Evolutionary conservation across 2,797 vertebrate species (phyloP).

Genomic region (Anguilla obscura): DNA sequence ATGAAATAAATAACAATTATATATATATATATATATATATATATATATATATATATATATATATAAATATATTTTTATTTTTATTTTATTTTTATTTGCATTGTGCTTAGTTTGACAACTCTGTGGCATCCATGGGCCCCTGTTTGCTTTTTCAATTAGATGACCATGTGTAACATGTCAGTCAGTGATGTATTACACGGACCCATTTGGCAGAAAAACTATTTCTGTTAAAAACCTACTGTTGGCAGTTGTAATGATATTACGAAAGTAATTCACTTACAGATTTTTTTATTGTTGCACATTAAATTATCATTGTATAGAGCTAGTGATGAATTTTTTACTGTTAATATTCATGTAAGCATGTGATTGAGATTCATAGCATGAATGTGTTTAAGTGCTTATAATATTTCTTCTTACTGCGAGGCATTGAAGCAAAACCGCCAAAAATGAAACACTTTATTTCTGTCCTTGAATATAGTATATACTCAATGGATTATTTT

Average conservation of each 20-base stretch:
- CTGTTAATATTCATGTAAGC: background rate
- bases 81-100: background rate
- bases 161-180: background rate
- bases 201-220: background rate
- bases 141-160: background rate
- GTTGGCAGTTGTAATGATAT: too few species aligned
- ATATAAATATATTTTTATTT: background rate
- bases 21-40: too few species aligned
- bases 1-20: too few species aligned
- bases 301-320: background rate
- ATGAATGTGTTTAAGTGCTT: background rate
- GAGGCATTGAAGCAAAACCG: background rate
- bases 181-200: background rate
- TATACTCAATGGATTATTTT: background rate
- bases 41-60: too few species aligned
- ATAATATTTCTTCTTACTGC: background rate
- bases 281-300: background rate
- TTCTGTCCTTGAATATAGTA: background rate
- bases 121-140: background rate
- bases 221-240: too few species aligned
- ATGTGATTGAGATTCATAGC: background rate
- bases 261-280: background rate
- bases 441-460: background rate
- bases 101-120: background rate
- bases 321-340: background rate